phyloP scores from a whole-genome alignment of 2,888 invertebrate genomes.

The Spialia ferax region DNA sequence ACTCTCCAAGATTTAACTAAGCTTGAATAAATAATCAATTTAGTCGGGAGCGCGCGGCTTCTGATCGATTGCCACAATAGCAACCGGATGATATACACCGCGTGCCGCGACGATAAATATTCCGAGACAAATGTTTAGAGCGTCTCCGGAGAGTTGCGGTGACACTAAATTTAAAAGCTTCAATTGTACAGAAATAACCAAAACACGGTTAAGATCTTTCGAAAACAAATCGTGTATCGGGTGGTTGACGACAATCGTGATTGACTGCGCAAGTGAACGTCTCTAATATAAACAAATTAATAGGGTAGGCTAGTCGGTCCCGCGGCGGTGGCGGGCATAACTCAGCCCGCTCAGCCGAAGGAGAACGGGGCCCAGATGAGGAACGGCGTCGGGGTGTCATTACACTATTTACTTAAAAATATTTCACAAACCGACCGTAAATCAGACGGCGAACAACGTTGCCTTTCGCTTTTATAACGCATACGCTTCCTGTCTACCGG shows the following conservation, averaged over 20 bases:
- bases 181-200: constrained; percentile 86
- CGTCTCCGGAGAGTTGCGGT: constrained; percentile 84
- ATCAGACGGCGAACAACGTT: constrained; percentile 60
- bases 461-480: constrained; percentile 66
- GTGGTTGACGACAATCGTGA: constrained; percentile 83
- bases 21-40: constrained; percentile 84
- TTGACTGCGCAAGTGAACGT: constrained; percentile 85
- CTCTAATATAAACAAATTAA: constrained; percentile 87
- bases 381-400: constrained; percentile 60
- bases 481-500: constrained; percentile 69
- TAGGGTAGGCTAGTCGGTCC: constrained; percentile 71
- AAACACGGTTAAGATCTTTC: constrained; percentile 85
- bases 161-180: constrained; percentile 86
- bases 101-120: constrained; percentile 83
- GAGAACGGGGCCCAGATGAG: constrained; percentile 57
- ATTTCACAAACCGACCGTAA: constrained; percentile 66
- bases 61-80: constrained; percentile 85
- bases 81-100: constrained; percentile 82
- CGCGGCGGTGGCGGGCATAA: constrained; percentile 63
- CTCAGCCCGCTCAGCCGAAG: constrained; percentile 51
- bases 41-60: constrained; percentile 72
- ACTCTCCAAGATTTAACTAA: constrained; percentile 78
- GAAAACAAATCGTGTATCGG: constrained; percentile 86
- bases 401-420: constrained; percentile 66
- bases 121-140: constrained; percentile 83